Evolutionary conservation across 37 sponge, comb jelly and placozoan species (phyloP).

Genomic region (Oopsacas minuta): DNA sequence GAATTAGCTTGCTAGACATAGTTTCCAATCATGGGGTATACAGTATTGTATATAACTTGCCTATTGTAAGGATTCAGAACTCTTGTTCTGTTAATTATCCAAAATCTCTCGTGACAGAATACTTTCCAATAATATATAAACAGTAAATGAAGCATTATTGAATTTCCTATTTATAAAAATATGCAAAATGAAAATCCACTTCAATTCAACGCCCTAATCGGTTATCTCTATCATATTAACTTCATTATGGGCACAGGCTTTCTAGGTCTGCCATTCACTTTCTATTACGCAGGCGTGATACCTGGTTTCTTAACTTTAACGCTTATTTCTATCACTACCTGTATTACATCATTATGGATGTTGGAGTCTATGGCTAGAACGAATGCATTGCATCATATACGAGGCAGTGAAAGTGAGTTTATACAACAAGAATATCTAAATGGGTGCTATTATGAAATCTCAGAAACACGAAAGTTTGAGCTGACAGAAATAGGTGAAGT

Average conservation of each 20-base stretch:
- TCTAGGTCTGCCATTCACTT: conserved; percentile 25
- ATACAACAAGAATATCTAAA: neutral
- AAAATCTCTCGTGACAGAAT: too few species aligned
- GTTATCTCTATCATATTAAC: conserved; percentile 31
- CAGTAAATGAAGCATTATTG: too few species aligned
- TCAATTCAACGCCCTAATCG: conserved; percentile 24
- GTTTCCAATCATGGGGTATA: too few species aligned
- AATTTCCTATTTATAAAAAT: neutral
- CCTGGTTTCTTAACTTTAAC: neutral
- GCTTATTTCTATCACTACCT: neutral
- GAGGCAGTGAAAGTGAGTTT: neutral
- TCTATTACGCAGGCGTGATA: neutral
- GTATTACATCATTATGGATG: neutral
- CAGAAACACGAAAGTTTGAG: conserved; percentile 51
- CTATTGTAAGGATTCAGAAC: too few species aligned
- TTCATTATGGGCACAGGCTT: conserved; percentile 36
- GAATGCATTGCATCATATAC: neutral
- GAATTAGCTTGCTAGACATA: too few species aligned
- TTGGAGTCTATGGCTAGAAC: neutral
- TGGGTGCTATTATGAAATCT: neutral
- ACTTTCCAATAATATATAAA: too few species aligned
- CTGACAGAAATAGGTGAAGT: conserved; percentile 45
- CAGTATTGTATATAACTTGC: too few species aligned
- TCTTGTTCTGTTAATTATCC: too few species aligned
- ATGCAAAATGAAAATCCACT: neutral